Base-by-base conservation (phyloP, 2,113 vertebrate species). In the Taxidea taxus region DNA sequence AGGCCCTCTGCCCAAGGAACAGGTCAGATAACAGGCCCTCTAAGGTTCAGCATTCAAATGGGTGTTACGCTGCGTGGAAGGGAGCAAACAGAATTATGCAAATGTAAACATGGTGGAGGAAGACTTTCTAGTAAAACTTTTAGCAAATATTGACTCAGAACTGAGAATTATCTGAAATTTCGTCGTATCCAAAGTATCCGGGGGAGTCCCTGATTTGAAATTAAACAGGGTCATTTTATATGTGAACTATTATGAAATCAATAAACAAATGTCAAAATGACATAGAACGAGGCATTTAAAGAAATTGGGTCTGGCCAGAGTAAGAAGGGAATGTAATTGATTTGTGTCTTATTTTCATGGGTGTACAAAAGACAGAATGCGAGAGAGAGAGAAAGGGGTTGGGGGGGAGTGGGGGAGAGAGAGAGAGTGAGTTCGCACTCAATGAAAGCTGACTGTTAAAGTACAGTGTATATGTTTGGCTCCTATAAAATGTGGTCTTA, bases 111-210 rank as follows among this genome's bases (percentile, higher is more conserved):
- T 20, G 29, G 29, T 54, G 20, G 72, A 44, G n/a, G 49, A 90
- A 54, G n/a, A 42, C 21, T 62, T 93, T 68, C 51, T 64, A 29
- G 60, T 62, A 68, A 87, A 87, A 68, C 42, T 82, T 94, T 56
- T 31, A 97, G 92, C 87, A 81, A 25, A 90, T 84, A 34, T 90
- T 95, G 90, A 87, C 54, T 70, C 18, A 34, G 44, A 95, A 18
- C 34, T 75, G 27, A 94, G 74, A 87, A 94, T 90, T 87, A 49
- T 20, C 25, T 87, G 23, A 14, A 72, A 47, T 92, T 60, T 68
- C 75, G 72, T 97, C 21, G 42, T 72, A 37, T 60, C 49, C 42
- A 91, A 18, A 81, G 56, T 72, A 77, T 86, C 21, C 39, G 68
- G 64, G 51, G 39, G 85, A 97, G 51, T 78, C 80, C 64, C 44